Evolutionary conservation across 2,888 invertebrate genomes (phyloP).

Genomic region (Caenorhabditis doughertyi): DNA sequence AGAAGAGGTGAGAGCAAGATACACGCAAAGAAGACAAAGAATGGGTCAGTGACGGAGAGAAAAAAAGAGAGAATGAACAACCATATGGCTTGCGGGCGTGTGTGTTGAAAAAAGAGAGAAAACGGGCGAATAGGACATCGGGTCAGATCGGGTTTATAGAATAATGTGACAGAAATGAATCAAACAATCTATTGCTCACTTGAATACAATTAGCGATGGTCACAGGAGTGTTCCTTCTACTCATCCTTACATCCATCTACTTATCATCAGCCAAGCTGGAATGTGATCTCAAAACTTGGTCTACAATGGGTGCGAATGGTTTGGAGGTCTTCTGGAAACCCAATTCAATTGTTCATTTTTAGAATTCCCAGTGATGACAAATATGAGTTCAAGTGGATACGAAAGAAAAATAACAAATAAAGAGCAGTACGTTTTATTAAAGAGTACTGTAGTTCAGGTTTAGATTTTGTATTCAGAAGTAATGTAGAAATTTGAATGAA

Average conservation of each 20-base stretch:
- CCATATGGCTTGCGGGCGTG: neutral
- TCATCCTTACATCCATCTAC: neutral
- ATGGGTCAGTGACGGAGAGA: neutral
- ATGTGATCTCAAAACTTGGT: too few relatives aligned
- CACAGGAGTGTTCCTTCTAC: neutral
- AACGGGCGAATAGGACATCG: neutral
- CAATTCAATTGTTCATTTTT: too few relatives aligned
- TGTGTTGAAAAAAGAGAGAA: too few relatives aligned
- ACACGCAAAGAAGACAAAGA: slow-evolving; percentile 27
- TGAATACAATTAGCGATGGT: neutral
- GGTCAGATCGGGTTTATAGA: neutral
- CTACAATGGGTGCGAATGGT: too few relatives aligned
- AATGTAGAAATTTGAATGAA: too few relatives aligned
- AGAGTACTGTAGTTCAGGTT: too few relatives aligned
- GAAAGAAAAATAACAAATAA: slow-evolving; percentile 1
- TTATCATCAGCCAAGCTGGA: too few relatives aligned
- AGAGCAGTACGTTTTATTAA: too few relatives aligned
- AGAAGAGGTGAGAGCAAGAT: slow-evolving; percentile 25
- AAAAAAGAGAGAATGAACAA: neutral
- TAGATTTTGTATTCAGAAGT: too few relatives aligned
- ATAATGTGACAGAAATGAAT: neutral
- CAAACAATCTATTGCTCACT: too few relatives aligned
- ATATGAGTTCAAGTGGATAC: neutral
- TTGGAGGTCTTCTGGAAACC: too few relatives aligned
- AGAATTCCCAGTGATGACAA: too few relatives aligned